phyloP scores from a whole-genome alignment of 2,797 vertebrate genomes.

The Percopsis omiscomaycus region DNA sequence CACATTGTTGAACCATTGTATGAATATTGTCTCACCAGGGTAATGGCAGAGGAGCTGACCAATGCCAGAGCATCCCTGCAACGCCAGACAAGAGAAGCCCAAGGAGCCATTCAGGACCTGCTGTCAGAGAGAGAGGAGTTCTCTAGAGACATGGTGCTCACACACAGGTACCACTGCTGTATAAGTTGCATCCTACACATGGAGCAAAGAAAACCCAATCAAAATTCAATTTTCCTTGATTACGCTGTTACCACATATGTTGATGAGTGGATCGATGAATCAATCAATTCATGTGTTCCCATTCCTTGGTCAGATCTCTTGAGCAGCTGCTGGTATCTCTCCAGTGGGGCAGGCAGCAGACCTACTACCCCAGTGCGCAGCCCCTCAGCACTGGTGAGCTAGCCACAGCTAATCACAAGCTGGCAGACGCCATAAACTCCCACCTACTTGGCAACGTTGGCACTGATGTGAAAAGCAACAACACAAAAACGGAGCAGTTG shows the following conservation, averaged over 20 bases:
- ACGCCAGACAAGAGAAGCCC: conserved; percentile 89
- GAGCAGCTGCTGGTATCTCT: conserved; percentile 93
- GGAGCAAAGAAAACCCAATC: neutral
- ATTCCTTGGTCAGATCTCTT: conserved; percentile 78
- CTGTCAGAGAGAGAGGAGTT: conserved; percentile 89
- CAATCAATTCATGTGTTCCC: conserved; percentile 7
- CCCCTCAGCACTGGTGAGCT: conserved; percentile 88
- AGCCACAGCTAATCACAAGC: conserved; percentile 83
- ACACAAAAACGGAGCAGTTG: conserved; percentile 72
- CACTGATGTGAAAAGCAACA: conserved; percentile 63
- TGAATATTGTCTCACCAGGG: conserved; percentile 72
- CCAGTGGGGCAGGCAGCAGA: conserved; percentile 95
- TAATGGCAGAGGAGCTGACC: conserved; percentile 96
- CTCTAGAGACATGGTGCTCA: conserved; percentile 86
- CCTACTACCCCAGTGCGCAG: conserved; percentile 87
- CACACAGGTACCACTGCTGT: conserved; percentile 80
- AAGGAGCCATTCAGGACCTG: conserved; percentile 92
- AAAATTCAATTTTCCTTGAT: neutral
- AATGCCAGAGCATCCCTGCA: conserved; percentile 86
- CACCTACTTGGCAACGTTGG: conserved; percentile 87
- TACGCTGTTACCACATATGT: neutral
- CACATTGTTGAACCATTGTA: neutral
- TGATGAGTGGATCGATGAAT: neutral
- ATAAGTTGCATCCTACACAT: neutral
- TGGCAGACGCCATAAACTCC: conserved; percentile 87